Evolutionary conservation across 2,797 vertebrate genomes (phyloP).

Genomic region (Distichodus sexfasciatus): DNA sequence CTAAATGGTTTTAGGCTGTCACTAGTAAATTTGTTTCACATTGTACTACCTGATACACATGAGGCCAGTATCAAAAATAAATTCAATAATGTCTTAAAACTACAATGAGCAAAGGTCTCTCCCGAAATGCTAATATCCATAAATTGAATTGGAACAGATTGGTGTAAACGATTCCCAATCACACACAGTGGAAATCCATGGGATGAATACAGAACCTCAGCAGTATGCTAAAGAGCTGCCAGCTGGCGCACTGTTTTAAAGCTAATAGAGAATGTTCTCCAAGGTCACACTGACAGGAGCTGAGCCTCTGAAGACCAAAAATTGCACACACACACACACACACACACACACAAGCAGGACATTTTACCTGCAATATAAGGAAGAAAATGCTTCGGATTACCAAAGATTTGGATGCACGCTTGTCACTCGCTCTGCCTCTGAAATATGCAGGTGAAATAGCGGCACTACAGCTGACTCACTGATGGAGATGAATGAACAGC

Average conservation of each 20-base stretch:
- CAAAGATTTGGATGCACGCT: conserved; percentile 12
- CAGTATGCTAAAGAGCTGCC: conserved; percentile 15
- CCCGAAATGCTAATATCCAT: conserved; percentile 16
- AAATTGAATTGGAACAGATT: background rate
- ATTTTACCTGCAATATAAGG: conserved; percentile 19
- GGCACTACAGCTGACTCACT: background rate
- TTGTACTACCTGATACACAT: too few species aligned
- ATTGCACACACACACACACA: background rate
- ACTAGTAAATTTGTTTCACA: too few species aligned
- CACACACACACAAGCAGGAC: conserved; percentile 11
- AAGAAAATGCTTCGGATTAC: conserved; percentile 7
- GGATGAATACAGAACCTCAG: background rate
- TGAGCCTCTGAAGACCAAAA: conserved; percentile 2
- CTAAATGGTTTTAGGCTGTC: too few species aligned
- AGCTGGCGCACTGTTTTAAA: background rate
- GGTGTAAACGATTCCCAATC: conserved; percentile 1
- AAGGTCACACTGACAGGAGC: conserved; percentile 23
- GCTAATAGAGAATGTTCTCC: conserved; percentile 7
- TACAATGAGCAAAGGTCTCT: background rate
- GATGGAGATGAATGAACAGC: conserved; percentile 22
- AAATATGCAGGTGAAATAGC: background rate
- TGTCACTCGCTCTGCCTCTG: background rate
- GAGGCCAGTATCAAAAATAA: too few species aligned
- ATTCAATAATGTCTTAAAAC: too few species aligned
- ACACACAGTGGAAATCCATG: background rate